Evolutionary conservation across 2,797 vertebrate species (phyloP), one percentile per base, ranked within the genome.

Genomic region (Aphelocoma californica): DNA sequence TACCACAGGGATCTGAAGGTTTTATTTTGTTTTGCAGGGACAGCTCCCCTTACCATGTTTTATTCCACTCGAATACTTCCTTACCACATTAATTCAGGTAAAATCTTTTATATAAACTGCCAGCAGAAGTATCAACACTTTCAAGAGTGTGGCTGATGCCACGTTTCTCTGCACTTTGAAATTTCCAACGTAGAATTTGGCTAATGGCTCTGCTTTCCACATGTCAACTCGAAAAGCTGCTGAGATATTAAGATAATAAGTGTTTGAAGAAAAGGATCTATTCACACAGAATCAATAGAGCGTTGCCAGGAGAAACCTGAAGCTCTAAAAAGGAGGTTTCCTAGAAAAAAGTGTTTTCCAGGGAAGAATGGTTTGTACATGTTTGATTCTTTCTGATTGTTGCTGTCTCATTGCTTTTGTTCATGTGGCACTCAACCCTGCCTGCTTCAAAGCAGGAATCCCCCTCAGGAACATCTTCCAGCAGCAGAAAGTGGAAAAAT

Each of bases 221-320:
- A 0, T 40, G 20, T 65, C 47, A 8, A 40, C 61, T 73, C 3
- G 24, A 73, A 38, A 53, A 77, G 74, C 45, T 91, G 60, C 64
- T 74, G 86, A 95, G 88, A 90, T 95, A 91, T 88, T 87, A 93
- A 69, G 65, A 75, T 93, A 92, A 75, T 82, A 88, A 92, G 44
- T 65, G 80, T 90, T 81, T 93, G 80, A 91, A 79, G 72, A 51
- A 86, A 95, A 91, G 20, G 61, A 93, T 90, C 78, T 92, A 36
- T 92, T 93, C 93, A 82, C 44, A 53, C 18, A 61, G 65, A 93
- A 93, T 77, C 74, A 80, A 95, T 89, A 67, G 91, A 67, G 44
- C 0, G 1, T 90, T 94, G 77, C 83, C 80, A 95, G 26, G 58
- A 75, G 93, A 88, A 91, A 88, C 44, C 26, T 70, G 77, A 84